Base-by-base conservation (phyloP, 2,888 invertebrate genomes). In the Drosophila colorata region DNA sequence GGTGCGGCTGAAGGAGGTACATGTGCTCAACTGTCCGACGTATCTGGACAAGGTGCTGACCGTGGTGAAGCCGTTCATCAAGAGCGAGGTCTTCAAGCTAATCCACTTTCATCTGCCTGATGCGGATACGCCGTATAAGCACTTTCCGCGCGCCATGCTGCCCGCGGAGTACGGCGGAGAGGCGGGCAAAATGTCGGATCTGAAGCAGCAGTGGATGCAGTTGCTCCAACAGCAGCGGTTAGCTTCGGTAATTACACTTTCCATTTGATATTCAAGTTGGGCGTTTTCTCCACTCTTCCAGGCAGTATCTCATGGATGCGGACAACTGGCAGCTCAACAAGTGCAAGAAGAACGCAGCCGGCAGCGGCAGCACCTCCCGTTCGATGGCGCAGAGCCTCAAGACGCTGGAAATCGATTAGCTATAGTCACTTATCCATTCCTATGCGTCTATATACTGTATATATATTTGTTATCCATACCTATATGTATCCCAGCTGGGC, bases 121-220 rank as follows among this genome's bases (percentile, higher is more conserved):
- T 75, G 94, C 95, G 0, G 93, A 93, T 4, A 95, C 95, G 0
- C 90, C 96, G 0, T 94, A 93, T 84, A 93, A 95, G 53, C 94
- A 93, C 79, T 93, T 96, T 37, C 94, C 95, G 0, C 93, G 92
- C 76, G 94, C 95, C 43, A 90, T 95, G 63, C 83, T 96, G 52
- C 95, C 96, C 0, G 92, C 93, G 23, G 96, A 96, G 80, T 95
- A 95, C 72, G 96, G 96, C 25, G 96, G 96, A 0, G 93, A 93
- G 56, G 94, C 94, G 0, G 95, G 95, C n/a, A 92, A 93, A 43
- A 91, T 95, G 20, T 93, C 93, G 0, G 93, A 94, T 35, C 93
- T 95, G 48, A 95, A 95, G 87, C 91, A 93, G 33, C 91, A 93
- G 73, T 95, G 95, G 95, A 91, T 94, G 68, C 93, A 94, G 65